phyloP scores from a whole-genome alignment of 2,888 invertebrate species.

The Peribatodes rhomboidaria region DNA sequence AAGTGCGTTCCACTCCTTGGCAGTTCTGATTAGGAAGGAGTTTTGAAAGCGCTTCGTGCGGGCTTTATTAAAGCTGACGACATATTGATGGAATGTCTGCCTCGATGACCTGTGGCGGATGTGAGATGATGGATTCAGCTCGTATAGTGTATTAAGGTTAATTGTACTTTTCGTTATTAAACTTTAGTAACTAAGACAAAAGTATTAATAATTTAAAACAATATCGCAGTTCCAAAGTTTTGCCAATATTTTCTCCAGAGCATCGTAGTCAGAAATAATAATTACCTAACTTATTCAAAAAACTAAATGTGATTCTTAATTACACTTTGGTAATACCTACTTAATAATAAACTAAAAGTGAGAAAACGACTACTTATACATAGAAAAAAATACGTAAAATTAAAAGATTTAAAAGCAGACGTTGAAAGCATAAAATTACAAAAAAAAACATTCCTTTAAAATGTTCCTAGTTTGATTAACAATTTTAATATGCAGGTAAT shows the following conservation, averaged over 20 bases:
- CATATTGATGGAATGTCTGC: too few species aligned
- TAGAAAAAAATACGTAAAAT: constrained; percentile 23
- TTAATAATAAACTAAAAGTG: constrained; percentile 72
- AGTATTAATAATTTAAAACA: too few species aligned
- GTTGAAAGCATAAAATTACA: constrained; percentile 27
- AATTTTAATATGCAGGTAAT: constrained; percentile 12
- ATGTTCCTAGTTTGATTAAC: constrained; percentile 27
- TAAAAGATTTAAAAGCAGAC: constrained; percentile 41
- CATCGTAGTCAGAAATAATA: constrained; percentile 12
- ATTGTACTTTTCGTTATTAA: constrained; percentile 22
- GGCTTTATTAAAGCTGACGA: too few species aligned
- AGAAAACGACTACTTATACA: constrained; percentile 54
- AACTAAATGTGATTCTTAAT: constrained; percentile 79
- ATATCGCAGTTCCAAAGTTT: neutral
- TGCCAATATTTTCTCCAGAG: neutral
- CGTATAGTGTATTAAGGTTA: constrained; percentile 11
- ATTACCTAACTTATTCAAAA: constrained; percentile 44
- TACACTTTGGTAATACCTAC: constrained; percentile 86
- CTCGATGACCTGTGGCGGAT: too few species aligned
- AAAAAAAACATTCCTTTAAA: constrained; percentile 22
- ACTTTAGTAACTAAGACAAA: neutral
- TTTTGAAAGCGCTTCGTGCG: too few species aligned
- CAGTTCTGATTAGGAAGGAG: too few species aligned
- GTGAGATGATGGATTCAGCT: too few species aligned
- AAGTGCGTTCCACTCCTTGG: too few species aligned